These are phyloP conservation scores for Drosophila helvetica DNA, from an alignment of 2,888 invertebrate species.

Conservation along the genomic window DNA sequence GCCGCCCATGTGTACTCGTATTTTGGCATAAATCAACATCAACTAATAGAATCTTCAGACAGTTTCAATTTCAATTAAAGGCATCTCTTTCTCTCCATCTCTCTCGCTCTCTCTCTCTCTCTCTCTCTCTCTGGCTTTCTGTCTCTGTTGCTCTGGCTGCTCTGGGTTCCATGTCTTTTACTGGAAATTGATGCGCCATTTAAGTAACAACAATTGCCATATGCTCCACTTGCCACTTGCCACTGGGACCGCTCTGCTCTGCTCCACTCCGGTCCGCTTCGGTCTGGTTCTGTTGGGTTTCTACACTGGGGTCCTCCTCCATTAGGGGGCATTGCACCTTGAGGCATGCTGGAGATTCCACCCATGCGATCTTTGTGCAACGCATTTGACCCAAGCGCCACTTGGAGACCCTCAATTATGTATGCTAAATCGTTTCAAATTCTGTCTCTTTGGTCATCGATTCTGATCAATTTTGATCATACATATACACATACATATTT, in stretches of 20 bases:
- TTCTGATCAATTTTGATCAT: slow-evolving; percentile 12
- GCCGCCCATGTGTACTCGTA: slow-evolving; percentile 12
- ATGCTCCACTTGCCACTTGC: slow-evolving; percentile 39
- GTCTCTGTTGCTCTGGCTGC: slow-evolving; percentile 28
- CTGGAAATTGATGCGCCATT: slow-evolving; percentile 72
- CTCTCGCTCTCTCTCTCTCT: not conserved
- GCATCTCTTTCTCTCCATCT: slow-evolving; percentile 9
- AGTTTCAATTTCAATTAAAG: slow-evolving; percentile 78
- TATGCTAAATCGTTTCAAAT: slow-evolving; percentile 30
- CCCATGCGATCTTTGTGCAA: slow-evolving; percentile 47
- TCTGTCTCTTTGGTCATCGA: not conserved
- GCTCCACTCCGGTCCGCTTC: not conserved
- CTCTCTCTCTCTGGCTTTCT: not conserved
- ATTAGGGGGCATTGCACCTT: slow-evolving; percentile 39
- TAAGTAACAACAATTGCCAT: slow-evolving; percentile 64
- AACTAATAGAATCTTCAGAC: slow-evolving; percentile 77
- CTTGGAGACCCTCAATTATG: slow-evolving; percentile 42
- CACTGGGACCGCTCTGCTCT: not conserved
- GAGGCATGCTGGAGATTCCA: not conserved
- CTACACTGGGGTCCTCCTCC: not conserved
- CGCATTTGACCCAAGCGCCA: slow-evolving; percentile 61
- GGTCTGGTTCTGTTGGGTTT: not conserved
- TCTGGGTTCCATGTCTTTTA: slow-evolving; percentile 23
- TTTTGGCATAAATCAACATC: slow-evolving; percentile 51
- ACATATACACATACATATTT: not conserved